Percentiles rank a stretch among this genome's conserved stretches.
phyloP scores from a whole-genome alignment of 2,888 invertebrate species.

The Lathronympha strigana region DNA sequence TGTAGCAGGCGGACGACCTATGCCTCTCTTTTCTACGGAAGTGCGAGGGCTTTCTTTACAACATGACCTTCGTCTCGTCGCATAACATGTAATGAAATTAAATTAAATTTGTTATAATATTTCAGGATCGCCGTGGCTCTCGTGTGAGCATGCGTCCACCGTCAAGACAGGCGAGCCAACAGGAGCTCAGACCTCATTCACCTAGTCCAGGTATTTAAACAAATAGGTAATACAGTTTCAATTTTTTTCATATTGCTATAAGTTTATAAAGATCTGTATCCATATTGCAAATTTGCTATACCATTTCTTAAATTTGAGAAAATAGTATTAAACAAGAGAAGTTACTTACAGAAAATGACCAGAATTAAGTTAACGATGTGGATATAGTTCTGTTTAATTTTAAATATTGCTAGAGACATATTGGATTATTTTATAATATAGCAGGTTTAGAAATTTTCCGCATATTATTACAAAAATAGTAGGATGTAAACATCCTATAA shows the following conservation, averaged over 20 bases:
- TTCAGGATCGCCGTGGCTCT: conserved; percentile 90
- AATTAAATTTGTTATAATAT: not conserved
- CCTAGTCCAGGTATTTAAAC: conserved; percentile 86
- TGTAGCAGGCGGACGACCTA: too few species aligned
- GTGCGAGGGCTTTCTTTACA: too few species aligned
- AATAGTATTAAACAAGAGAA: too few species aligned
- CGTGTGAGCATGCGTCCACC: conserved; percentile 91
- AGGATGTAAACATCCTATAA: not conserved
- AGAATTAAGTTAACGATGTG: not conserved
- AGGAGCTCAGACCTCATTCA: conserved; percentile 92
- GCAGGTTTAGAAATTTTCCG: too few species aligned
- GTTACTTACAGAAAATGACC: not conserved
- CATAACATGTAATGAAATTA: too few species aligned
- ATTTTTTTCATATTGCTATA: conserved; percentile 26
- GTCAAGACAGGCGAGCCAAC: conserved; percentile 93
- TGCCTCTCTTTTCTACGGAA: too few species aligned
- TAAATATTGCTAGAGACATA: not conserved
- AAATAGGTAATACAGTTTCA: conserved; percentile 35
- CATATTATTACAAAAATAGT: not conserved
- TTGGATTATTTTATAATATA: not conserved
- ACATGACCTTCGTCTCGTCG: too few species aligned
- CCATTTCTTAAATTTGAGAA: not conserved
- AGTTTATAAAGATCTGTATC: not conserved
- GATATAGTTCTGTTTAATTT: not conserved
- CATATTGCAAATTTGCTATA: not conserved